Conservation (phyloP, 92 coral and sea anemone species). For the Blastomussa wellsi region DNA sequence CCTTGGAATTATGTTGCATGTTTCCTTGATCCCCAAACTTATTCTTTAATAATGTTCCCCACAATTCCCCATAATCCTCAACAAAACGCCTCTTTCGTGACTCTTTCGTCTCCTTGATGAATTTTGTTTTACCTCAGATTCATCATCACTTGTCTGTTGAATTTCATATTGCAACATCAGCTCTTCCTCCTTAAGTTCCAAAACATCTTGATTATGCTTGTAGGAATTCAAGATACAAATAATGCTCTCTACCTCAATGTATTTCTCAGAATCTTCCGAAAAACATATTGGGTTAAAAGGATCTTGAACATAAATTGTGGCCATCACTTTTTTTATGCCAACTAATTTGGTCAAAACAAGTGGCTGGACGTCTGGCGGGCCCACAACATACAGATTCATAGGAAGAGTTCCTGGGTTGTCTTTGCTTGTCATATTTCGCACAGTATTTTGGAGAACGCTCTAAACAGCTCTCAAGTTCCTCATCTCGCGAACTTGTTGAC, state of each 20-base stretch:
- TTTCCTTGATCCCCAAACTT: no score
- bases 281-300: constrained; percentile 38
- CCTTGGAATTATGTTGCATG: no score
- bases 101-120: no score
- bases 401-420: constrained; percentile 73
- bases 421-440: constrained; percentile 57
- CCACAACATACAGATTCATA: constrained; percentile 59
- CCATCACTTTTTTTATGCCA: constrained; percentile 30
- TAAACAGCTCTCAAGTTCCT: constrained; percentile 49
- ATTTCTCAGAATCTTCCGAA: no score
- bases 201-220: constrained; percentile 39
- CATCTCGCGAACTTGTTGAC: constrained; percentile 51
- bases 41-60: no score
- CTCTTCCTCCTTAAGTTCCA: no score
- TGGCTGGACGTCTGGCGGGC: constrained; percentile 47
- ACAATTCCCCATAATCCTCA: no score
- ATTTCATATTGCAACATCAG: no score
- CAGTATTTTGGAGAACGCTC: constrained; percentile 66
- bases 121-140: no score
- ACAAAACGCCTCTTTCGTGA: no score
- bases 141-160: no score
- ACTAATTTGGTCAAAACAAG: constrained; percentile 43
- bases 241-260: constrained; percentile 29
- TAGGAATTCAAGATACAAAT: no score
- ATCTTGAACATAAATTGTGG: constrained; percentile 28